Evolutionary conservation across 2,113 vertebrate genomes (phyloP), one percentile per base, ranked within the genome.

Genomic region (Fregetta grallaria): DNA sequence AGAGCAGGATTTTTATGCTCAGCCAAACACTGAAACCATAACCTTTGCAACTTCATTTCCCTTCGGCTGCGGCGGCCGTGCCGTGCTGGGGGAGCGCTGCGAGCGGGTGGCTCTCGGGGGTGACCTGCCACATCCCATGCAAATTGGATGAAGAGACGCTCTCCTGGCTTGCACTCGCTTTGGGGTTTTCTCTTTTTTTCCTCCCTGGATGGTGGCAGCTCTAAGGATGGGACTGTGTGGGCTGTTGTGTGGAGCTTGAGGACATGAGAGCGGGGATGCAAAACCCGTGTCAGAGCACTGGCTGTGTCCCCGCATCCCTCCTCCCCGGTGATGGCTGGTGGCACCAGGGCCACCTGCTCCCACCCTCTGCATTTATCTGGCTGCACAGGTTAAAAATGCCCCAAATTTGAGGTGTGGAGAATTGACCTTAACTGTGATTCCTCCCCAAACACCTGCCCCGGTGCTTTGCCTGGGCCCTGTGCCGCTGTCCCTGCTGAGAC

Each of bases 31-130:
- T 20, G 1, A 61, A 90, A 38, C 4, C 40, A 71, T 94, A 84
- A 90, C 91, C 96, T 97, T 93, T 73, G 73, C 2, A 4, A 63
- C 50, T 92, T 84, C 70, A 16, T 86, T 94, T 84, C 89, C 88
- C 78, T 20, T 49, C 0, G 16, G 70, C 40, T 36, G 70, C 0
- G 5, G 74, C 6, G 32, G 80, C 83, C 0, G 8, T 32, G 82
- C 79, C 2, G 29, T 65, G 42, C 76, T 53, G 78, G 40, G 59
- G 88, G 61, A 63, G 34, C 3, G 6, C 65, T 38, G 71, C 0
- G 7, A 74, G 85, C 40, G 16, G 92, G 92, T 93, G 92, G 92
- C 70, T 81, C 49, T 38, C 3, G 5, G 30, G 27, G 34, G 61
- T 70, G 84, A 45, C 38, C 45, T n/a, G 72, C 44, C 25, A 1